Conservation (phyloP, 1,140 invertebrate species). For the Argopecten irradians region DNA sequence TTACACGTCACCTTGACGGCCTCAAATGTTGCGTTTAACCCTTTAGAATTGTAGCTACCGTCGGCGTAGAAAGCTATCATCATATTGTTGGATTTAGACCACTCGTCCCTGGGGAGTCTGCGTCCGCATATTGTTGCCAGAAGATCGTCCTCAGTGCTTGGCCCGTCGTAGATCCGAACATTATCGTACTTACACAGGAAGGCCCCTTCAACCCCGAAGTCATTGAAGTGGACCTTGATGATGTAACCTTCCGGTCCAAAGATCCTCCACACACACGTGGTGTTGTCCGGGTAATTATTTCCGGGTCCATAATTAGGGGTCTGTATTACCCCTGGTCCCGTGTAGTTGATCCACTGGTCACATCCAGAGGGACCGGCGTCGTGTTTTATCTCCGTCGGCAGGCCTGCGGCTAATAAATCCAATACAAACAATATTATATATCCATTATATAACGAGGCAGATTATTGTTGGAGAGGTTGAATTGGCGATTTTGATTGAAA, state of each 20-base stretch:
- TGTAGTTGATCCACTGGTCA: constrained; percentile 35
- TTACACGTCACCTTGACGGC: constrained; percentile 32
- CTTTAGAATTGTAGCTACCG: constrained; percentile 26
- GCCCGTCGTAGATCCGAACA: constrained; percentile 41
- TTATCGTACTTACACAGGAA: constrained; percentile 44
- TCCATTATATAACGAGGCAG: too few relatives aligned
- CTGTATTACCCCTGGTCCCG: constrained; percentile 29
- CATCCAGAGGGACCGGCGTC: constrained; percentile 24
- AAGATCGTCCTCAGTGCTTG: constrained; percentile 35
- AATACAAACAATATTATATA: too few relatives aligned
- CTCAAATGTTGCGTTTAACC: constrained; percentile 38
- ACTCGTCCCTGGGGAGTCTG: constrained; percentile 39
- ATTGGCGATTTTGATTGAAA: too few relatives aligned
- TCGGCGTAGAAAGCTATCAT: constrained; percentile 48
- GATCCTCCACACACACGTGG: constrained; percentile 48
- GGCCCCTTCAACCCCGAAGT: constrained; percentile 38
- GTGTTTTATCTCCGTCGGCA: background rate
- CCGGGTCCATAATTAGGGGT: constrained; percentile 34
- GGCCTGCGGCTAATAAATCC: background rate
- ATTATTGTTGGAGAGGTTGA: too few relatives aligned
- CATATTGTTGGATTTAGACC: constrained; percentile 40
- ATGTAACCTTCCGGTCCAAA: constrained; percentile 43
- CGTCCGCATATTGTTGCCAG: constrained; percentile 44
- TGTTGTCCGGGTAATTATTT: constrained; percentile 31
- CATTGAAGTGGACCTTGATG: constrained; percentile 46